A percentile compares a stretch with the other conserved stretches of the same genome.
These are phyloP conservation scores for Serinus canaria DNA, from an alignment of 2,113 vertebrate genomes.

Conservation along the genomic window DNA sequence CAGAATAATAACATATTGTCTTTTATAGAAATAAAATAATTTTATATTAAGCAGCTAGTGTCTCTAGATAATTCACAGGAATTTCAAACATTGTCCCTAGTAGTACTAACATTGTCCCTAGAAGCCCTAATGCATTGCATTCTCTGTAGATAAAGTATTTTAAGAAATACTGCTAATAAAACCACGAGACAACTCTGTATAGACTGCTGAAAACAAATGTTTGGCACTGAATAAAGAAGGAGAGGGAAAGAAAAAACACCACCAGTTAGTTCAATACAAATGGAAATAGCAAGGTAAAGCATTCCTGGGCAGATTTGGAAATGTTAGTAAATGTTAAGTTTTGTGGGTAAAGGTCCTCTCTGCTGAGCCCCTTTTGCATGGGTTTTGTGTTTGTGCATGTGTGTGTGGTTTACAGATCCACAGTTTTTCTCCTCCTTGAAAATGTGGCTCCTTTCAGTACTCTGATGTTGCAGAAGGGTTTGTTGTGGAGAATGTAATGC, in stretches of 20 bases:
- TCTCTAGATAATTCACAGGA: not conserved
- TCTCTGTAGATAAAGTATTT: not conserved
- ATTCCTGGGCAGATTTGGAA: not conserved
- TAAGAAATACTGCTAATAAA: not conserved
- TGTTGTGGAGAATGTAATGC: not conserved
- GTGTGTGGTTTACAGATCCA: not conserved
- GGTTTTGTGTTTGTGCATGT: not conserved
- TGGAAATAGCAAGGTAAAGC: not conserved
- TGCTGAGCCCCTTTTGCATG: not conserved
- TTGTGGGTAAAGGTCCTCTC: not conserved
- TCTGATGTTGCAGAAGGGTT: not conserved
- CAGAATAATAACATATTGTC: not conserved
- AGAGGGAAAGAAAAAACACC: not conserved
- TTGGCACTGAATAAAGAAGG: not conserved
- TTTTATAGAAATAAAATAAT: not conserved
- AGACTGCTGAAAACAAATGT: not conserved
- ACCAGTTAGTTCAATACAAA: not conserved
- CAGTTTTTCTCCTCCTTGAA: not conserved
- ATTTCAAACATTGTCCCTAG: not conserved
- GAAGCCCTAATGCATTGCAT: not conserved
- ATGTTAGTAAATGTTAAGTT: not conserved
- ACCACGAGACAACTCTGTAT: not conserved
- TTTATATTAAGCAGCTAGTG: not conserved
- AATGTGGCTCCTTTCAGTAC: not conserved
- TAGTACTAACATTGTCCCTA: not conserved